Percentiles rank a stretch among this genome's conserved stretches.
Evolutionary conservation across 2,888 invertebrate genomes (phyloP).

Genomic region (Ophion ventricosus): DNA sequence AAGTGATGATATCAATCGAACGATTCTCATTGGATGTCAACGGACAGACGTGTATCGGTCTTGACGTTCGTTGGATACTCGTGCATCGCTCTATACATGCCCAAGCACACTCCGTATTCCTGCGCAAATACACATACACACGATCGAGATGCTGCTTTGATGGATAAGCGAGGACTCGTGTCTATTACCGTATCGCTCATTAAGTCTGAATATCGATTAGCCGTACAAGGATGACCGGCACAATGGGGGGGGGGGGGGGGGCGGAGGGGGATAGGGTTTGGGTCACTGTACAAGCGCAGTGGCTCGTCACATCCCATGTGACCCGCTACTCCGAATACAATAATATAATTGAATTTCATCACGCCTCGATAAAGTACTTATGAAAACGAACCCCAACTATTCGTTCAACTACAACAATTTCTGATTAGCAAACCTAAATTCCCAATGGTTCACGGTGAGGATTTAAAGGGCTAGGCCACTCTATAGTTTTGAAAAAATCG

Average conservation of each 20-base stretch:
- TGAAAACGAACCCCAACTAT: background rate
- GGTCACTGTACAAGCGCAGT: background rate
- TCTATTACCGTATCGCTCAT: slow-evolving; percentile 27
- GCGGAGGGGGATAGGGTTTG: too few species aligned
- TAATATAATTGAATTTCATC: background rate
- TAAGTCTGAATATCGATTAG: slow-evolving; percentile 21
- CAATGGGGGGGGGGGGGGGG: too few species aligned
- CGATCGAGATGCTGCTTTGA: slow-evolving; percentile 26
- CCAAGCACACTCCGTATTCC: background rate
- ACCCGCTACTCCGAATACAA: background rate
- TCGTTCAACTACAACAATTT: background rate
- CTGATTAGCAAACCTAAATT: background rate
- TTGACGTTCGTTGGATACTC: slow-evolving; percentile 36
- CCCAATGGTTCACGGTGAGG: background rate
- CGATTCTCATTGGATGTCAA: slow-evolving; percentile 40
- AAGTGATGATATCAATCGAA: slow-evolving; percentile 43
- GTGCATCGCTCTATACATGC: background rate
- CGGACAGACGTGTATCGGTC: slow-evolving; percentile 31
- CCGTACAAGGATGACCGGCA: slow-evolving; percentile 5
- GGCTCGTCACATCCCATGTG: background rate
- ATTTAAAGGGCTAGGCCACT: too few species aligned
- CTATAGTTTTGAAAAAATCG: too few species aligned
- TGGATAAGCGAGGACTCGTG: slow-evolving; percentile 1
- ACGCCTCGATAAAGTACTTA: background rate
- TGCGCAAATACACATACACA: background rate